phyloP scores from a whole-genome alignment of 2,888 invertebrate genomes.

The Rhamphomyia laevipes region DNA sequence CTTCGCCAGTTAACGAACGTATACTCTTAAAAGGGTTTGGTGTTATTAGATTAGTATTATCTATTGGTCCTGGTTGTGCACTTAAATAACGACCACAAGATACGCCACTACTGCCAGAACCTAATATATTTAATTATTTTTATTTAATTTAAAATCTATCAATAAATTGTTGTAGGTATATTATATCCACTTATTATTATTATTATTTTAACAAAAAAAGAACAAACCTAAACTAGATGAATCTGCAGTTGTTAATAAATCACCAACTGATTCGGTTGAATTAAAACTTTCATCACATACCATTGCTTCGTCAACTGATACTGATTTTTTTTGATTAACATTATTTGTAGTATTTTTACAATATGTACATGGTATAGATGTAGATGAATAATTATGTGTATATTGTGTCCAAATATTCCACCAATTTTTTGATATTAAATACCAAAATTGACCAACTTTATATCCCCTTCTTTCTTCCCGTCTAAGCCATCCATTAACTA shows the following conservation, averaged over 20 bases:
- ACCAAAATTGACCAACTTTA: slow-evolving; percentile 78
- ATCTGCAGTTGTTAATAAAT: slow-evolving; percentile 46
- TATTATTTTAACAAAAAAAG: too few relatives aligned
- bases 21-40: slow-evolving; percentile 53
- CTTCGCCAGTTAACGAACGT: slow-evolving; percentile 74
- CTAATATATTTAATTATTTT: slow-evolving; percentile 16
- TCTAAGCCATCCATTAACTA: slow-evolving; percentile 68
- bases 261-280: slow-evolving; percentile 54
- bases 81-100: slow-evolving; percentile 47
- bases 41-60: slow-evolving; percentile 59
- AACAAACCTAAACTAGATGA: slow-evolving; percentile 36
- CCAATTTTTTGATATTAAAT: slow-evolving; percentile 75
- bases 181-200: too few relatives aligned
- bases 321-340: slow-evolving; percentile 7
- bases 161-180: too few relatives aligned
- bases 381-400: slow-evolving; percentile 40
- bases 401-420: slow-evolving; percentile 72
- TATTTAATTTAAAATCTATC: neutral
- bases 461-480: slow-evolving; percentile 66
- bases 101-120: slow-evolving; percentile 50
- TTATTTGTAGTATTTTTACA: slow-evolving; percentile 31
- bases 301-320: slow-evolving; percentile 46
- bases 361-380: slow-evolving; percentile 35
- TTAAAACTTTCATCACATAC: slow-evolving; percentile 61
- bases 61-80: slow-evolving; percentile 56